Base-by-base conservation (phyloP, 2,888 invertebrate species). In the Celastrina argiolus region DNA sequence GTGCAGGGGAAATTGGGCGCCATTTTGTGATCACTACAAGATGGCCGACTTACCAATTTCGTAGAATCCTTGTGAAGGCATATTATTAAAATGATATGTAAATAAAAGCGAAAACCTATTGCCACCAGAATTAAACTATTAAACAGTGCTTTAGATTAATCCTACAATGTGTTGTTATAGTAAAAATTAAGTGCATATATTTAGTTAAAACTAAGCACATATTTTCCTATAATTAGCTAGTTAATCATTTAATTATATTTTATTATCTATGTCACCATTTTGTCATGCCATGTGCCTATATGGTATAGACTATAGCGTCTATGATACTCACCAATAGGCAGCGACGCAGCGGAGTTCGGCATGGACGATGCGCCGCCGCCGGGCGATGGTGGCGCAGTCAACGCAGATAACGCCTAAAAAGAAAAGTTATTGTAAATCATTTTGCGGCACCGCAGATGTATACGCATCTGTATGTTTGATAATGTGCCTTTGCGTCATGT, bases 381-480 rank as follows among this genome's bases (percentile, higher is more conserved):
- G 0, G 92, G 92, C 0, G 92, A 92, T 0, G 92, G 90, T 0
- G 92, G 92, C 36, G 92, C 92, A 0, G 91, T 91, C 0, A 92
- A 75, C 0, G 91, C 80, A 0, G 91, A 89, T 1, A 91, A 74
- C 2, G 90, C 88, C 91, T 91, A 80, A 10, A 51, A 51, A 36
- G 2, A 36, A 36, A 28, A 31, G 31, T 31, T 31, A 6, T 5
- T 51, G 51, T 22, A 22, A 26, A 18, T 41, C 41, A 51, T 51
- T 6, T 2, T 2, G 22, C 51, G 7, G 51, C 4, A 3, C 10
- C 51, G 16, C 1, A 31, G 5, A 45, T 6, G 18, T 18, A 18
- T 18, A 10, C 18, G 22, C 22, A n/a, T n/a, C n/a, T n/a, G n/a
- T n/a, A n/a, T n/a, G n/a, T n/a, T n/a, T n/a, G n/a, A n/a, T n/a